These are phyloP conservation scores for Nanorana parkeri DNA, from an alignment of 2,113 vertebrate genomes.

Conservation along the genomic window DNA sequence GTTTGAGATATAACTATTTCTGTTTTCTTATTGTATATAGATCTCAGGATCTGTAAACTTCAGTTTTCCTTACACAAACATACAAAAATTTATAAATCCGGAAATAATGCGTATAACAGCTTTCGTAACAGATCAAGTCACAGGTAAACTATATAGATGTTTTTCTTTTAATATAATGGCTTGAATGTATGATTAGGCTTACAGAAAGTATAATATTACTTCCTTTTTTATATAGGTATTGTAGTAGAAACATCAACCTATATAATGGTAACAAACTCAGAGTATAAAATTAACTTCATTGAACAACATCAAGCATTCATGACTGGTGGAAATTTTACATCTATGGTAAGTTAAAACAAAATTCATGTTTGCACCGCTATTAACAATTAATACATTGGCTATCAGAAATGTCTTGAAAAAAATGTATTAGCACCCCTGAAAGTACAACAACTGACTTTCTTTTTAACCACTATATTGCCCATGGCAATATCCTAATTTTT, in stretches of 20 bases:
- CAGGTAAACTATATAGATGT: constrained; percentile 62
- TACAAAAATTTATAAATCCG: neutral
- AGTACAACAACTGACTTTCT: too few relatives aligned
- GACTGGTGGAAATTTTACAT: neutral
- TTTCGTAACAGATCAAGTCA: constrained; percentile 67
- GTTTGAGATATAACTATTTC: too few relatives aligned
- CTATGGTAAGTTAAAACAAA: neutral
- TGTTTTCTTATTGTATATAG: constrained; percentile 52
- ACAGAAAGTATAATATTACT: too few relatives aligned
- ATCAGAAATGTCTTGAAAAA: too few relatives aligned
- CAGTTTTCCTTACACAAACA: constrained; percentile 58
- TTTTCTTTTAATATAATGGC: too few relatives aligned
- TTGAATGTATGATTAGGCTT: too few relatives aligned
- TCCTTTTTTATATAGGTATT: neutral
- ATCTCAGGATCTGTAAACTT: constrained; percentile 62
- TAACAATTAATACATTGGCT: too few relatives aligned
- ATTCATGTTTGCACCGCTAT: too few relatives aligned
- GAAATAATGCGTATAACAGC: constrained; percentile 23
- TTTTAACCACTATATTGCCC: too few relatives aligned
- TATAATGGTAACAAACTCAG: neutral
- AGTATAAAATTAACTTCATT: neutral
- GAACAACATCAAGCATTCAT: too few relatives aligned
- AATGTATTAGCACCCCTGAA: too few relatives aligned
- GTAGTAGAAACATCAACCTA: neutral
- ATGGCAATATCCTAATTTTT: too few relatives aligned